These are phyloP conservation scores for Philaethria dido DNA, from an alignment of 2,888 invertebrate species.

Conservation along the genomic window DNA sequence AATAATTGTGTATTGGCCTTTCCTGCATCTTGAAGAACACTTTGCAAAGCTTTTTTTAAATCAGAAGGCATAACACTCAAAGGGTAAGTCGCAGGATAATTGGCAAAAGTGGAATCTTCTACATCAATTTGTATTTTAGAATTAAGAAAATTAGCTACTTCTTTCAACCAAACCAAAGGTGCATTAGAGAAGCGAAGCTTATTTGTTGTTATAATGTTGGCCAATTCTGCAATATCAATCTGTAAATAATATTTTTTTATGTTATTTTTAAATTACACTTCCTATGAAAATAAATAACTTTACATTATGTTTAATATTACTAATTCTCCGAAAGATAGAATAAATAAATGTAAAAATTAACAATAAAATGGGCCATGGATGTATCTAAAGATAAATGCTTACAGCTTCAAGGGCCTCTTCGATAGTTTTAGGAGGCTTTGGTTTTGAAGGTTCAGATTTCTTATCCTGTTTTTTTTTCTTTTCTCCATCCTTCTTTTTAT, in stretches of 20 bases:
- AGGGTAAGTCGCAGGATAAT: constrained; percentile 83
- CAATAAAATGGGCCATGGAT: too few relatives aligned
- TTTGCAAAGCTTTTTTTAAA: constrained; percentile 71
- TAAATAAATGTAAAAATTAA: too few relatives aligned
- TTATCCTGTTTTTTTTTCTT: constrained; percentile 80
- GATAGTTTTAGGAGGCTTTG: constrained; percentile 86
- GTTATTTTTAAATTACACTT: neutral
- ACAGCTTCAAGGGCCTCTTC: constrained; percentile 86
- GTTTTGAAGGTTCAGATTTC: constrained; percentile 80
- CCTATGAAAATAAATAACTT: neutral
- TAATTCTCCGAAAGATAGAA: neutral
- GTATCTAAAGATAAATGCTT: constrained; percentile 44
- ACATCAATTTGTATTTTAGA: constrained; percentile 85
- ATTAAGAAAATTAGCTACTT: constrained; percentile 86
- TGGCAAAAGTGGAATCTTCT: constrained; percentile 84
- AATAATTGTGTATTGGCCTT: constrained; percentile 86
- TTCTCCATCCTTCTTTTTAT: constrained; percentile 76
- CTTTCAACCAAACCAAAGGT: constrained; percentile 88
- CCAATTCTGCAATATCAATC: constrained; percentile 85
- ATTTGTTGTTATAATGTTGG: constrained; percentile 77
- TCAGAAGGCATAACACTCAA: constrained; percentile 76
- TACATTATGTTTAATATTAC: neutral
- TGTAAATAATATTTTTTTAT: constrained; percentile 65
- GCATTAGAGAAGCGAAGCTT: constrained; percentile 87
- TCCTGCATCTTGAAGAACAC: constrained; percentile 84